Base-by-base conservation (phyloP, 2,888 invertebrate genomes). In the Chesias legatella region DNA sequence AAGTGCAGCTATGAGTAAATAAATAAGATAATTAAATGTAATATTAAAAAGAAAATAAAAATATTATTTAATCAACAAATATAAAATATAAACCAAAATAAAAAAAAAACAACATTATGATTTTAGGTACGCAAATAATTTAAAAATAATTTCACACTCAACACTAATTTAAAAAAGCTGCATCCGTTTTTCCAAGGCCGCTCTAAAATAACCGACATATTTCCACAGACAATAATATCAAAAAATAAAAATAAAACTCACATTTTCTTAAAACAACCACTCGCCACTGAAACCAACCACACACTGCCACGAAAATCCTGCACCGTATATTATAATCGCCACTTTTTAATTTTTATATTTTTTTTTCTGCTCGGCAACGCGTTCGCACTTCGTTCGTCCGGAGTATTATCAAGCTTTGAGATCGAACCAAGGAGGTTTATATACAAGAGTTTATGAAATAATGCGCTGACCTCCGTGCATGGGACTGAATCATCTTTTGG, bases 231-330 rank as follows among this genome's bases (percentile, higher is more conserved):
- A 10, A 33, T 31, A 32, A 32, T 28, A n/a, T n/a, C n/a, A 21
- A 31, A 24, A 1, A 39, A 32, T 11, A 8, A n/a, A 21, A 33
- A 49, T 41, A 38, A 35, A 51, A 53, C 53, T 53, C 48, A 53
- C 53, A 51, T 51, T 13, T 28, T 33, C 7, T 25, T 11, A 9
- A 43, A 46, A 46, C 51, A 51, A 51, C 53, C 53, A 51, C 51
- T 47, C 37, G 22, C 10, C 53, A 53, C 53, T 29, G 37, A 37
- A 27, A 37, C 37, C 51, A 27, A 51, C 25, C 42, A 29, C 35
- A 44, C 53, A 53, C 53, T 53, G 43, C 43, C 37, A 33, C 43
- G 33, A 20, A 24, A 22, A 8, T 35, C 27, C 37, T 10, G 29
- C 8, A 24, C 10, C 53, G 53, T 20, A 36, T 48, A 42, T 17